phyloP scores from a whole-genome alignment of 2,888 invertebrate genomes.

The Timandra comae region DNA sequence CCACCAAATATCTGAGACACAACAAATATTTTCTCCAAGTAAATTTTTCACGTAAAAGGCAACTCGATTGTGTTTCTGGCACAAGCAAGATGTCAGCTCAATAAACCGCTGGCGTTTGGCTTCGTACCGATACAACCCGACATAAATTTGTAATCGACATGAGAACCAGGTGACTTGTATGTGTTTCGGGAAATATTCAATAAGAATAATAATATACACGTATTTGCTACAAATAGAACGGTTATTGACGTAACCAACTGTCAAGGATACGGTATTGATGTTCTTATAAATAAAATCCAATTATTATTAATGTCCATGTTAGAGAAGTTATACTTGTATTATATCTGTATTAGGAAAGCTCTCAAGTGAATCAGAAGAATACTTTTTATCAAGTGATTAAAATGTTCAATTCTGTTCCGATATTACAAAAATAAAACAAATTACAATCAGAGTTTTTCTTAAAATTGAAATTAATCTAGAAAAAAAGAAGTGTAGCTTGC shows the following conservation, averaged over 20 bases:
- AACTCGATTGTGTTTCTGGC: conserved; percentile 1
- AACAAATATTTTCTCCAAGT: too few species aligned
- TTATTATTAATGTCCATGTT: neutral
- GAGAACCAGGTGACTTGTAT: neutral
- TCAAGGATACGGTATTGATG: neutral
- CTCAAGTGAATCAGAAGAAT: neutral
- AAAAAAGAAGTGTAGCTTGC: too few species aligned
- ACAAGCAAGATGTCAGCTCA: neutral
- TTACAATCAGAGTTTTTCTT: too few species aligned
- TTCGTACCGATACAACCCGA: neutral
- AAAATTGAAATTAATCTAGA: too few species aligned
- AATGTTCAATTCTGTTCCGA: too few species aligned
- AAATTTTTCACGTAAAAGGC: neutral
- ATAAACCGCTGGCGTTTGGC: neutral
- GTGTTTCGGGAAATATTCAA: neutral
- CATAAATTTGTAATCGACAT: conserved; percentile 1
- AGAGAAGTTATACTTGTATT: neutral
- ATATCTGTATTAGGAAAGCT: neutral
- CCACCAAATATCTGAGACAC: too few species aligned
- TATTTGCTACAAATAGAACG: too few species aligned
- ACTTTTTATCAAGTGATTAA: too few species aligned
- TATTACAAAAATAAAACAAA: too few species aligned
- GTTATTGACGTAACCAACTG: neutral
- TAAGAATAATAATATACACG: too few species aligned
- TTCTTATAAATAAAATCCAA: neutral